Evolutionary conservation across 2,113 vertebrate genomes (phyloP), one percentile per base, ranked within the genome.

Genomic region (Hiodon alosoides): DNA sequence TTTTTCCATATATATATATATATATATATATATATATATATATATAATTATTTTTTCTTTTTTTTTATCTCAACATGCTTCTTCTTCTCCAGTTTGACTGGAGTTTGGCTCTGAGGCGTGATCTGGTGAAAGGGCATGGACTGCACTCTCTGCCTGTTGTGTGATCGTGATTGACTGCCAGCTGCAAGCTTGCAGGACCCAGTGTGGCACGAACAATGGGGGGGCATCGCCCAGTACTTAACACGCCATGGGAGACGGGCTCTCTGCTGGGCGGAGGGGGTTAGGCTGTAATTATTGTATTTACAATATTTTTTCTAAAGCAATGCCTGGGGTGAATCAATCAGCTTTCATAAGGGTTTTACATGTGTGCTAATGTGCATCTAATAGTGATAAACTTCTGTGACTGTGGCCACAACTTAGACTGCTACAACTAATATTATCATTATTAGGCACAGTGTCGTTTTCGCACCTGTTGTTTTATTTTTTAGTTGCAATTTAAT

Each of bases 251-350:
- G 80, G 76, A 74, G 80, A 75, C 10, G 47, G 61, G 77, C 73
- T 76, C 50, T 76, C 73, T 5, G 68, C 76, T 74, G 79, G 53
- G 73, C 66, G 14, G 68, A 50, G 74, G 17, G 67, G 11, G 54
- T 79, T 72, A 77, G 75, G 73, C 66, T 75, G 79, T 71, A 74
- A 71, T 76, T 74, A 75, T 75, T 81, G 78, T 77, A 79, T 77
- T 79, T 69, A 62, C 75, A 79, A 68, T 72, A 31, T 31, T 50
- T 78, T 75, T 51, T 73, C 67, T 71, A 71, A 77, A 71, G 78
- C 76, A 75, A 53, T 16, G 75, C 83, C 76, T 62, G 67, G 60
- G 65, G 78, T 80, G 76, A 80, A 70, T 76, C 77, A 51, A 68
- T 64, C 52, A 60, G 4, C 76, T 50, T 55, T 78, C 57, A 73